Base-by-base conservation (phyloP, 1,140 invertebrate species). In the Drosophila burlai region DNA sequence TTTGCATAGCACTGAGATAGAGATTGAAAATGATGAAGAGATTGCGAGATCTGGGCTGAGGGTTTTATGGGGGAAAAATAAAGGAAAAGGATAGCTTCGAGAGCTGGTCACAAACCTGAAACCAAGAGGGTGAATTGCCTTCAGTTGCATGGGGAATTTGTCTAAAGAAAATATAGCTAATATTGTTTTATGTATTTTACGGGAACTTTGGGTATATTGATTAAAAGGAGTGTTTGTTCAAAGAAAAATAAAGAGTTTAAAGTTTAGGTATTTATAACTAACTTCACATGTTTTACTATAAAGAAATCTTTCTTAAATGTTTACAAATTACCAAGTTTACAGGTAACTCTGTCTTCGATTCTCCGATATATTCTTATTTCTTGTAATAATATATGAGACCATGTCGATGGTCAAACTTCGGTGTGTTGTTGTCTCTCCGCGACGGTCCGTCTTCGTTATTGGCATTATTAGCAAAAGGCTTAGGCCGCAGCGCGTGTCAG, bases 381-480 rank as follows among this genome's bases (percentile, higher is more conserved):
- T 71, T 38, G 50, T 10, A 65, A 26, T 29, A 49, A 40, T 43
- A 50, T 9, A 21, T 9, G 15, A 18, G 34, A 68, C 21, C 60
- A 11, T 40, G 57, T 46, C 21, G 15, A 21, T 50, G 52, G 69
- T 72, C 69, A 42, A 36, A 60, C 45, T 21, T 46, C 13, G 29
- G 11, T 18, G 3, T 47, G 31, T n/a, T 31, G 55, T 58, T 46
- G 59, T 64, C 54, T 46, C 65, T 18, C 43, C 18, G 46, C 26
- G 78, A 58, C 73, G 73, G 52, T 69, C 68, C 45, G 36, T 71
- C 69, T 42, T 63, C 64, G 67, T 81, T 90, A 89, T 89, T 89
- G 84, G 85, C 81, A 72, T 89, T 89, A 89, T 89, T 89, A 90
- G 85, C 49, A 81, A 81, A 74, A 87, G 84, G 84, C 81, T 89